phyloP scores from a whole-genome alignment of 2,888 invertebrate genomes.

The Platycnemis pennipes region DNA sequence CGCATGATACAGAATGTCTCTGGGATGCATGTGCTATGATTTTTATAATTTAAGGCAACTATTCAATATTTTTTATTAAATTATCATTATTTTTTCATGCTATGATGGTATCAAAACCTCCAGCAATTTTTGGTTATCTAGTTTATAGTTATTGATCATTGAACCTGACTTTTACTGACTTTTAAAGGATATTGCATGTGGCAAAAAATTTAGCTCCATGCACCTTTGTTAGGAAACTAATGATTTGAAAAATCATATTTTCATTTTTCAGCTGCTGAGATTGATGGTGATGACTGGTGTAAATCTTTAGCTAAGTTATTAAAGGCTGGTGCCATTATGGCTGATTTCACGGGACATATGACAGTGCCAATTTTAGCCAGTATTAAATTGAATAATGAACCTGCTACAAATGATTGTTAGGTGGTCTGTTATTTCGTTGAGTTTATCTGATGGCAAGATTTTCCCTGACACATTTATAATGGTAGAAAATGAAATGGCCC shows the following conservation, averaged over 20 bases:
- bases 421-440: neutral
- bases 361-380: slow-evolving; percentile 29
- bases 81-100: too few relatives aligned
- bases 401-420: neutral
- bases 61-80: too few relatives aligned
- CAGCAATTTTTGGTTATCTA: too few relatives aligned
- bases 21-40: too few relatives aligned
- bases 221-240: neutral
- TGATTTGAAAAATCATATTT: neutral
- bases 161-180: too few relatives aligned
- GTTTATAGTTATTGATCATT: too few relatives aligned
- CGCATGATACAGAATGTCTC: too few relatives aligned
- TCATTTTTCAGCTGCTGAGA: neutral
- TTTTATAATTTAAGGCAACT: too few relatives aligned
- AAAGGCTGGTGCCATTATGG: neutral
- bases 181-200: neutral
- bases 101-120: too few relatives aligned
- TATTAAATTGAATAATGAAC: neutral
- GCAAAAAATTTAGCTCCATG: neutral
- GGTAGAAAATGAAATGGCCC: neutral
- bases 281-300: neutral
- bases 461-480: neutral
- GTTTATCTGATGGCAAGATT: neutral
- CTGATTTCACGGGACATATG: slow-evolving; percentile 49
- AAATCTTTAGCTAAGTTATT: neutral